Conservation (phyloP, 2,888 invertebrate genomes). For the Anarsia innoxiella region DNA sequence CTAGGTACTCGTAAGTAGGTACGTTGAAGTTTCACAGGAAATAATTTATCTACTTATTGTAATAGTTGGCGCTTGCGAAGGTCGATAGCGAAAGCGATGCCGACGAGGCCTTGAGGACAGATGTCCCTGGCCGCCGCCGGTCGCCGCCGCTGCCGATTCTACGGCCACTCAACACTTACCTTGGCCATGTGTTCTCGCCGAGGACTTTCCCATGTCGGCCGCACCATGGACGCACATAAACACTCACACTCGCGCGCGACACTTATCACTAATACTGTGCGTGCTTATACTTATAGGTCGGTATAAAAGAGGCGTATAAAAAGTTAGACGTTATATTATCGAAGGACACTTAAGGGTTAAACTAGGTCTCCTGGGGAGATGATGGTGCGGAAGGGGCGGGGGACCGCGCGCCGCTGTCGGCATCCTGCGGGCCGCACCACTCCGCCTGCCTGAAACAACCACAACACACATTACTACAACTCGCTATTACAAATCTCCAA, state of each 20-base stretch:
- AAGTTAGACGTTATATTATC: conserved; percentile 69
- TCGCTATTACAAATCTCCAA: neutral
- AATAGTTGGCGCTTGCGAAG: conserved; percentile 2
- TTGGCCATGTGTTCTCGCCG: conserved; percentile 76
- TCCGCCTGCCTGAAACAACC: conserved; percentile 59
- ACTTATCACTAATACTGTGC: conserved; percentile 61
- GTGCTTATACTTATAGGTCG: conserved; percentile 65
- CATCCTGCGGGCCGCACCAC: conserved; percentile 64
- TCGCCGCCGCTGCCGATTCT: too few species aligned
- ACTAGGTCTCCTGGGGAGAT: conserved; percentile 64
- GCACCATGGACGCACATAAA: conserved; percentile 71
- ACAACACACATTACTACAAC: conserved; percentile 1
- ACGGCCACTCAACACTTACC: conserved; percentile 49
- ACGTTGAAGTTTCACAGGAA: too few species aligned
- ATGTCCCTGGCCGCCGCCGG: conserved; percentile 34
- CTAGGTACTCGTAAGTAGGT: neutral
- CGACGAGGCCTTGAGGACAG: conserved; percentile 22
- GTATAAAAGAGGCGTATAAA: conserved; percentile 71
- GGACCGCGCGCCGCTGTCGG: conserved; percentile 73
- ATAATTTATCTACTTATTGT: conserved; percentile 10
- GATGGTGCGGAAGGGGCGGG: conserved; percentile 67
- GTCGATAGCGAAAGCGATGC: conserved; percentile 1
- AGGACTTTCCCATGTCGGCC: conserved; percentile 76
- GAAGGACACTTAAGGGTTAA: conserved; percentile 69
- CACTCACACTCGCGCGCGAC: conserved; percentile 57